Evolutionary conservation across 2,797 vertebrate genomes (phyloP), one percentile per base, ranked within the genome.

Genomic region (Lepilemur ruficaudatus): DNA sequence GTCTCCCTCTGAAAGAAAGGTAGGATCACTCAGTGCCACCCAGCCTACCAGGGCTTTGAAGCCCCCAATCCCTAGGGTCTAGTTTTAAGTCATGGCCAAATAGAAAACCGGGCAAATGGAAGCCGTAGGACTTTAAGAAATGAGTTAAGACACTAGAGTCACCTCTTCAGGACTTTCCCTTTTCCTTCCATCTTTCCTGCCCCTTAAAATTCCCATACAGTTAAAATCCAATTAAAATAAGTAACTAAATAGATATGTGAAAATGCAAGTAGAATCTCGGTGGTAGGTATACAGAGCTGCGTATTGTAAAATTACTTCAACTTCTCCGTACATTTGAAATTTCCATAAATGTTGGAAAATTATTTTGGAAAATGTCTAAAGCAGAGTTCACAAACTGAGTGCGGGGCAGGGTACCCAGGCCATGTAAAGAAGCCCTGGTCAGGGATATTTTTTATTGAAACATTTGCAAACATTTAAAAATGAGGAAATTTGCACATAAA

Each of bases 341-440:
- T 59, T 73, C 70, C 69, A 59, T 63, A 78, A 82, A 91, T 91
- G 72, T 52, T 22, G 20, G 70, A 79, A 95, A 91, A 55, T 55
- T 81, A 89, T 38, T 38, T 38, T 38, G 38, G 38, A 38, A 38
- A 87, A 81, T 57, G 18, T n/a, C 81, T 69, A 28, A 70, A n/a
- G 32, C 25, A 63, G 67, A 92, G 41, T 73, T 55, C 48, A 94
- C 11, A 81, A 38, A 41, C 12, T 3, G 9, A 10, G 22, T 52
- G 48, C 4, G 0, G 55, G 55, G 3, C 30, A 25, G 61, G 32
- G 25, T 0, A 13, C 8, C 65, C 6, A 41, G 35, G 38, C 35
- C 41, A 46, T 0, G 0, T 4, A 75, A 38, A 38, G 38, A 38
- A 38, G 38, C 38, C 38, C 38, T 38, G 38, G 38, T 28, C 12